phyloP scores from a whole-genome alignment of 2,113 vertebrate genomes.

The Paramisgurnus dabryanus region DNA sequence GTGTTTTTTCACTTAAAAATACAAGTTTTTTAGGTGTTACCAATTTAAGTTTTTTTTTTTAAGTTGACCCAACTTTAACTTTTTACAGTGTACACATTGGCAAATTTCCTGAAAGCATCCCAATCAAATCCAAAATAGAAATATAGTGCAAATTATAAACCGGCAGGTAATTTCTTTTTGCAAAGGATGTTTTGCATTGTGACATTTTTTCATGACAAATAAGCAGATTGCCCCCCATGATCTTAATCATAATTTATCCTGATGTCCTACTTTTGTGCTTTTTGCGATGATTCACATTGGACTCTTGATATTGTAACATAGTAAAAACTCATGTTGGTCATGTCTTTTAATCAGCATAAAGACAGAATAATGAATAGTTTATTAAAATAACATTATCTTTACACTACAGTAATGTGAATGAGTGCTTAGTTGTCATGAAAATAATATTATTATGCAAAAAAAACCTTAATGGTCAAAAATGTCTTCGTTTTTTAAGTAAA shows the following conservation, averaged over 20 bases:
- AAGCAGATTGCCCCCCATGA: not conserved
- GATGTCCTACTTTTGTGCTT: not conserved
- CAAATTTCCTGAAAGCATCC: not conserved
- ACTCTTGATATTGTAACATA: not conserved
- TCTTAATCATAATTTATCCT: not conserved
- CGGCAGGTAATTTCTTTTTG: not conserved
- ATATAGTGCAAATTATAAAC: not conserved
- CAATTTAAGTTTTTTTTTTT: too few species aligned
- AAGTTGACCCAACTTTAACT: too few species aligned
- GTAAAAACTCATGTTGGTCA: too few species aligned
- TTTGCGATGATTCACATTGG: not conserved
- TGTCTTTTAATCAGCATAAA: not conserved
- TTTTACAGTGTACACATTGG: too few species aligned
- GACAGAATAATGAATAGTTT: not conserved
- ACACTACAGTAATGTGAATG: not conserved
- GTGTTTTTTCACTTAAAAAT: too few species aligned
- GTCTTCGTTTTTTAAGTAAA: not conserved
- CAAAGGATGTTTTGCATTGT: not conserved
- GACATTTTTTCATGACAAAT: not conserved
- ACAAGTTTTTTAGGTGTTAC: too few species aligned
- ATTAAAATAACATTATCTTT: not conserved
- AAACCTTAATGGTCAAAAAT: not conserved
- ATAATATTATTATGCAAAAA: slow-evolving; percentile 13
- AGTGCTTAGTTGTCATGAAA: not conserved
- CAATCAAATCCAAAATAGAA: not conserved